Base-by-base conservation (phyloP, 2,888 invertebrate genomes). In the Linnaemya vulpina region DNA sequence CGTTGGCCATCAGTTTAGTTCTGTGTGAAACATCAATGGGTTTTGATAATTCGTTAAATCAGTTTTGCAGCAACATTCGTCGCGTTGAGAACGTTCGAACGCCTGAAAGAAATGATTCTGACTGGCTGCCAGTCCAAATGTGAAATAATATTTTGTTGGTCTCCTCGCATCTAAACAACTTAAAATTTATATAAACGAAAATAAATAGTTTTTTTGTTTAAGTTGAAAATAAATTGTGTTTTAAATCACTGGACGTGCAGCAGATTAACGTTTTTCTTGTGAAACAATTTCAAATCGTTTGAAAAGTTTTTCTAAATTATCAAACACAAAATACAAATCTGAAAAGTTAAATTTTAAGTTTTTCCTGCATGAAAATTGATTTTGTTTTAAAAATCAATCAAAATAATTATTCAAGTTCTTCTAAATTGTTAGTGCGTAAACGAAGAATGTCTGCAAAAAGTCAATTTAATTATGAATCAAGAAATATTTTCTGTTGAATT, bases 41-140 rank as follows among this genome's bases (percentile, higher is more conserved):
- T 79, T 25, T 84, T 80, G 71, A 76, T 60, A 43, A 35, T 80
- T 83, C 73, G 87, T 86, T 80, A 74, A 79, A 87, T 90, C 88
- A 91, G 91, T 91, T 90, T 90, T 88, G 88, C 88, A 89, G 89
- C 89, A 90, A 89, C 91, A 89, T 89, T 90, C 90, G 91, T 90
- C 90, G 90, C 88, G 89, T 90, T 87, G 79, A 90, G 90, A 90
- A 89, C 91, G 91, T 87, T 86, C 78, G 74, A 83, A 81, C 86
- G 87, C 85, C 70, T 86, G 38, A 62, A 79, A 20, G 22, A 51
- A 38, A 25, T 38, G 30, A 43, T 30, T 43, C 40, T 49, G 38
- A 68, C 77, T 51, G 58, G 13, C 49, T 8, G 8, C 22, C 49
- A 11, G 2, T n/a, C 20, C 43, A 55, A 71, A 55, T 77, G n/a